Evolutionary conservation across 2,797 vertebrate genomes (phyloP).

Genomic region (Percopsis omiscomaycus): DNA sequence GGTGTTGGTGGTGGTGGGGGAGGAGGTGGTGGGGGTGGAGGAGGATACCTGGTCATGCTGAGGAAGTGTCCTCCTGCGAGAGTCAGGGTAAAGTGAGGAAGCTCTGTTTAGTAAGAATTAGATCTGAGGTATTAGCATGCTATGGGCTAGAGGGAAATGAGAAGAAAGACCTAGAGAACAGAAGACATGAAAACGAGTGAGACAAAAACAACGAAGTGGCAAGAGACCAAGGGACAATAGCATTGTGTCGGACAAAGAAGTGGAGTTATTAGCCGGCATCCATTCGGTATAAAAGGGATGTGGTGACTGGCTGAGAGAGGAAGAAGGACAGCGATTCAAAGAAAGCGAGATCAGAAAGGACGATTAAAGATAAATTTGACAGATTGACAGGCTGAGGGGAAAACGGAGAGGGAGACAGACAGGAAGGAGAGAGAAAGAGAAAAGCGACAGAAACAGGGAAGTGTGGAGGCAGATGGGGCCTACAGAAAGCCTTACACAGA

Average conservation of each 20-base stretch:
- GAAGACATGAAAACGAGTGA: neutral
- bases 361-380: no score
- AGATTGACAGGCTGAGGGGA: no score
- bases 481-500: neutral
- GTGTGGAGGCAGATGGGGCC: no score
- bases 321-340: no score
- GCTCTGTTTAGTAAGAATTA: conserved; percentile 65
- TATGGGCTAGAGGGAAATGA: conserved; percentile 40
- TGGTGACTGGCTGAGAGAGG: no score
- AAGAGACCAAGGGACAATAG: conserved; percentile 9
- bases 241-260: neutral
- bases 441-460: no score
- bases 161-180: conserved; percentile 27
- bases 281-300: no score
- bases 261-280: no score
- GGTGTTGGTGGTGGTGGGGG: no score
- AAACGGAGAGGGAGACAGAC: no score
- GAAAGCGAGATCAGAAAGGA: no score
- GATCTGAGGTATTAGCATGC: conserved; percentile 69
- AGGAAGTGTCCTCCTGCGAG: conserved; percentile 51
- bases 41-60: conserved; percentile 33
- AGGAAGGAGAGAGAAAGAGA: no score
- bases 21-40: conserved; percentile 12
- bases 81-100: conserved; percentile 44
- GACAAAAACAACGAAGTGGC: neutral